A percentile compares a stretch with the other conserved stretches of the same genome.
phyloP scores from a whole-genome alignment of 1,140 invertebrate species.

The Papilio dardanus region DNA sequence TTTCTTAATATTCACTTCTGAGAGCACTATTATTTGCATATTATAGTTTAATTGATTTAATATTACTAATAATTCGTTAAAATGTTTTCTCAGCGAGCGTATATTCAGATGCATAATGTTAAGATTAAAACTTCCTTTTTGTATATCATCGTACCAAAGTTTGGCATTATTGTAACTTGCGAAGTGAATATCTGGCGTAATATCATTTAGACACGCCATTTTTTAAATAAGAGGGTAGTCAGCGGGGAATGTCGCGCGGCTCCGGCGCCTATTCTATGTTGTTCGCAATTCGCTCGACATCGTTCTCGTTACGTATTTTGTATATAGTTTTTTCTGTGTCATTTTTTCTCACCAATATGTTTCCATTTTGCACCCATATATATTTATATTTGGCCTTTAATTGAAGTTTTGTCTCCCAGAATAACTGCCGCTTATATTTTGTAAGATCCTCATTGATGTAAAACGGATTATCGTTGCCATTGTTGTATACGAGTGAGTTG shows the following conservation, averaged over 20 bases:
- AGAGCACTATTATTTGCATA: neutral
- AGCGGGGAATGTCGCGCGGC: neutral
- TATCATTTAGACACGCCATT: neutral
- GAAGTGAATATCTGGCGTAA: neutral
- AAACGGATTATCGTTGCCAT: neutral
- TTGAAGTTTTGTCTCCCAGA: slow-evolving; percentile 3
- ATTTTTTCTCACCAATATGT: slow-evolving; percentile 12
- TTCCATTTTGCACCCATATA: slow-evolving; percentile 30
- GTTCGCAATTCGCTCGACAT: neutral
- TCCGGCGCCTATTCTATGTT: neutral
- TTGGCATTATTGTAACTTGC: neutral
- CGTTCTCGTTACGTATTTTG: neutral
- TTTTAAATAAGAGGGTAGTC: neutral
- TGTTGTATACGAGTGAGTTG: neutral
- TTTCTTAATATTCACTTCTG: neutral
- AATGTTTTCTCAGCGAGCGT: neutral
- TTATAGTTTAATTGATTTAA: neutral
- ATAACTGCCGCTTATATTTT: neutral
- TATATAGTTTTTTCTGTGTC: neutral
- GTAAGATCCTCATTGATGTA: slow-evolving; percentile 23
- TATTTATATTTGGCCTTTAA: neutral
- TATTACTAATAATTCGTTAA: neutral
- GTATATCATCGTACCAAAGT: neutral
- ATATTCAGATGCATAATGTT: neutral
- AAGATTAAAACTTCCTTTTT: neutral